Conservation (phyloP, 2,113 vertebrate genomes). For the Neodon shergylaensis region DNA sequence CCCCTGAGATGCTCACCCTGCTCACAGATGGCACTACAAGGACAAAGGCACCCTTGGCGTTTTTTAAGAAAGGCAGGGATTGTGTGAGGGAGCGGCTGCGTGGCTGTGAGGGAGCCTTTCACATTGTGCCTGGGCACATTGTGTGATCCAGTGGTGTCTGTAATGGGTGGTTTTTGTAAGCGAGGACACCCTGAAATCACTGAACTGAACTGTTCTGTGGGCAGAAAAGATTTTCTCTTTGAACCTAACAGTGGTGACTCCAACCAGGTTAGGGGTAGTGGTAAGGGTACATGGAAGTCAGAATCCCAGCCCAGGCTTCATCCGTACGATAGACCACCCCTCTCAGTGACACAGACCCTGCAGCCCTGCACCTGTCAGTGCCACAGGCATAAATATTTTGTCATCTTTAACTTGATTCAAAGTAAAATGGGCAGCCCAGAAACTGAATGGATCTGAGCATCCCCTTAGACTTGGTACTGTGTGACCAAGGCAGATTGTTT, state of each 20-base stretch:
- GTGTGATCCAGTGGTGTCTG: fast-evolving
- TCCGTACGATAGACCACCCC: background rate
- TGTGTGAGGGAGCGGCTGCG: background rate
- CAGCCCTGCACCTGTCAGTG: background rate
- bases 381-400: background rate
- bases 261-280: no score
- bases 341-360: background rate
- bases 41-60: background rate
- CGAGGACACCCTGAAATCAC: background rate
- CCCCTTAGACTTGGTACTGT: background rate
- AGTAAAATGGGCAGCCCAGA: background rate
- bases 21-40: fast-evolving
- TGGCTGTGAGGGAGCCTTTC: background rate
- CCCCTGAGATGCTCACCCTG: background rate
- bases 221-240: no score
- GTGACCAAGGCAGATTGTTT: background rate
- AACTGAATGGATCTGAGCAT: background rate
- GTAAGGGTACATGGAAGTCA: background rate
- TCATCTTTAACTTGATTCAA: background rate
- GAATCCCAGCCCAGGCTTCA: background rate
- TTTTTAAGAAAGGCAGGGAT: background rate
- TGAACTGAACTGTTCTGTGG: background rate
- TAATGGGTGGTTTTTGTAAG: background rate
- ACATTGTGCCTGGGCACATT: background rate
- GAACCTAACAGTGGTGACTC: background rate